phyloP scores from a whole-genome alignment of 2,113 vertebrate genomes.

The Tamias sibiricus region DNA sequence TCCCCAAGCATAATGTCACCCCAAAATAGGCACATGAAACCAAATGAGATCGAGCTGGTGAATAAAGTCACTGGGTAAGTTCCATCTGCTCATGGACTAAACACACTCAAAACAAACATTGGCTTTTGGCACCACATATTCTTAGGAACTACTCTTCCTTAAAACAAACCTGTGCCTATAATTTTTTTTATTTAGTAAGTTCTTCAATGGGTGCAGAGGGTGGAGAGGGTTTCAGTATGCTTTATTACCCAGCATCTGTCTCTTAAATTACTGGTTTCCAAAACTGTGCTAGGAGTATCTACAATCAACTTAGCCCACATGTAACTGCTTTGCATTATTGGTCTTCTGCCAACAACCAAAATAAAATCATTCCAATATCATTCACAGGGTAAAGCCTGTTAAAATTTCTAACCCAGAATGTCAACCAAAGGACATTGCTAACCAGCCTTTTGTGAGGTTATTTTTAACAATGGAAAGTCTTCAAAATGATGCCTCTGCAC shows the following conservation, averaged over 20 bases:
- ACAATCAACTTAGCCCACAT: not conserved
- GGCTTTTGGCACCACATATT: not conserved
- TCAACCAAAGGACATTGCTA: not conserved
- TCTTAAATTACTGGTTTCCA: not conserved
- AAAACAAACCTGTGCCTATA: not conserved
- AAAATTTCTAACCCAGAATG: conserved; percentile 39
- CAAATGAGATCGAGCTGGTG: not conserved
- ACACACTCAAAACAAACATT: not conserved
- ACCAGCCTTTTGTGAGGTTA: conserved; percentile 8
- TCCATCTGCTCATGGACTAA: not conserved
- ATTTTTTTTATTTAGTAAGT: not conserved
- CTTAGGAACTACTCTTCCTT: not conserved
- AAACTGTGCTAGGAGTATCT: conserved; percentile 13
- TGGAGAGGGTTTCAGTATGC: not conserved
- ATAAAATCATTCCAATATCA: not conserved
- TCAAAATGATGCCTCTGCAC: not conserved
- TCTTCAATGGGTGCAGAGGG: not conserved
- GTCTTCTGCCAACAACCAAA: not conserved
- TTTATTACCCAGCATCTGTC: conserved; percentile 19
- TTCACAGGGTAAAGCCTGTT: not conserved
- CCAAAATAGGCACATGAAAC: not conserved
- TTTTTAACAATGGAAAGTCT: conserved; percentile 26
- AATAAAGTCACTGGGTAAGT: not conserved
- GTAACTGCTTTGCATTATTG: not conserved
- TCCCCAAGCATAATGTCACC: not conserved